phyloP scores from a whole-genome alignment of 2,888 invertebrate species.

The Gymnoscelis rufifasciata region DNA sequence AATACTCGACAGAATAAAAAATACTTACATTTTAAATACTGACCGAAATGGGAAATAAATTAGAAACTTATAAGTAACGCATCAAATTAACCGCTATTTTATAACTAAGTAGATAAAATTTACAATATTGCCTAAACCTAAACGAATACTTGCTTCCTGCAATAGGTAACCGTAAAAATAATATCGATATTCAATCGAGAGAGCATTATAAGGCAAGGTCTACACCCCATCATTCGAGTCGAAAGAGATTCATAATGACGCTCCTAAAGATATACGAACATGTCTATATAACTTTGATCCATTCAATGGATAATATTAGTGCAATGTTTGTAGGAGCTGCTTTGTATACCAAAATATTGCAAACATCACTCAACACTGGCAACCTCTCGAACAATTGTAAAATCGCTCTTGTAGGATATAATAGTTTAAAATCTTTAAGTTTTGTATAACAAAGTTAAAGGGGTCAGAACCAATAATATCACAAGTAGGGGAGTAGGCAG shows the following conservation, averaged over 20 bases:
- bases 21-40: conserved; percentile 77
- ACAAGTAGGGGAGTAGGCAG: conserved; percentile 37
- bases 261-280: not conserved
- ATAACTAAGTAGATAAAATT: conserved; percentile 63
- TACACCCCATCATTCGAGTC: conserved; percentile 39
- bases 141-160: conserved; percentile 76
- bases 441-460: not conserved
- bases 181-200: conserved; percentile 67
- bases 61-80: conserved; percentile 57
- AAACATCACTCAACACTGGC: conserved; percentile 5
- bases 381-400: not conserved
- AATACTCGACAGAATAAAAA: conserved; percentile 62
- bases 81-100: conserved; percentile 45
- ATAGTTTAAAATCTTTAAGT: not conserved
- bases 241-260: conserved; percentile 35
- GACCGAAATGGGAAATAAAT: conserved; percentile 78
- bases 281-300: not conserved
- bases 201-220: conserved; percentile 76
- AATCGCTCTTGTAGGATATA: not conserved
- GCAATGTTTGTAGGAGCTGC: not conserved
- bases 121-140: conserved; percentile 69
- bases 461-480: not conserved
- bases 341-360: not conserved
- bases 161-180: conserved; percentile 76
- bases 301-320: not conserved